Conservation (phyloP, 2,797 vertebrate species). For the Danio tinwini region DNA sequence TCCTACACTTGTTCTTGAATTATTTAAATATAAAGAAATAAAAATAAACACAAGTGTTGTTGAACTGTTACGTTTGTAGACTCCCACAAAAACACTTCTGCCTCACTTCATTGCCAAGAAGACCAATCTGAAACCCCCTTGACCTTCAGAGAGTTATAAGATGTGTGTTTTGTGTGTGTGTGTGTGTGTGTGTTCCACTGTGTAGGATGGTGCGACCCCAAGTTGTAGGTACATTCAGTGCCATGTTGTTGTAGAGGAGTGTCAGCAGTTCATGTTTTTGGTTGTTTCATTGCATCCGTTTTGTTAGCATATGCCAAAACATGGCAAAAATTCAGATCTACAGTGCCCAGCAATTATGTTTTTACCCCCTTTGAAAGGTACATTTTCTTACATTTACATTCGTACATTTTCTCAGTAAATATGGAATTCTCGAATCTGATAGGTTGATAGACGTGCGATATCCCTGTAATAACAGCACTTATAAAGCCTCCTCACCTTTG, state of each 20-base stretch:
- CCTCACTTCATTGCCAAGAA: slow-evolving; percentile 5
- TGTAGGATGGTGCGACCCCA: slow-evolving; percentile 15
- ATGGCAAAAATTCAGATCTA: background rate
- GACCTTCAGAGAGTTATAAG: slow-evolving; percentile 4
- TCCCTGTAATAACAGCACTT: too few relatives aligned
- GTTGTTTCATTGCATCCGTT: background rate
- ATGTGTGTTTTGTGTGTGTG: background rate
- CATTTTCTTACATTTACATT: too few relatives aligned
- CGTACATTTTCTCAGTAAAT: too few relatives aligned
- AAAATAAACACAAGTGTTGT: background rate
- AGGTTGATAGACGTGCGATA: too few relatives aligned
- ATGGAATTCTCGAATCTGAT: too few relatives aligned
- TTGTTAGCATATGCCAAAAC: slow-evolving; percentile 1
- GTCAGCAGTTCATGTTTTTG: background rate
- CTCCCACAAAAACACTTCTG: slow-evolving; percentile 7
- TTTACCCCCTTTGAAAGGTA: too few relatives aligned
- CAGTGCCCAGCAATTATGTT: too few relatives aligned
- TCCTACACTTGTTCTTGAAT: background rate
- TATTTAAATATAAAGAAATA: slow-evolving; percentile 4
- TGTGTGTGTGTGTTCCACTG: background rate
- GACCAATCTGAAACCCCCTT: background rate
- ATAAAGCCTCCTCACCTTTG: too few relatives aligned
- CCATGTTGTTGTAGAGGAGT: background rate
- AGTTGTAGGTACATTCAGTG: slow-evolving; percentile 18
- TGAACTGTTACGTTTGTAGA: slow-evolving; percentile 22